A percentile compares a stretch with the other conserved stretches of the same genome.
These are phyloP conservation scores for Eretmocerus hayati DNA, from an alignment of 2,888 invertebrate genomes.

Conservation along the genomic window DNA sequence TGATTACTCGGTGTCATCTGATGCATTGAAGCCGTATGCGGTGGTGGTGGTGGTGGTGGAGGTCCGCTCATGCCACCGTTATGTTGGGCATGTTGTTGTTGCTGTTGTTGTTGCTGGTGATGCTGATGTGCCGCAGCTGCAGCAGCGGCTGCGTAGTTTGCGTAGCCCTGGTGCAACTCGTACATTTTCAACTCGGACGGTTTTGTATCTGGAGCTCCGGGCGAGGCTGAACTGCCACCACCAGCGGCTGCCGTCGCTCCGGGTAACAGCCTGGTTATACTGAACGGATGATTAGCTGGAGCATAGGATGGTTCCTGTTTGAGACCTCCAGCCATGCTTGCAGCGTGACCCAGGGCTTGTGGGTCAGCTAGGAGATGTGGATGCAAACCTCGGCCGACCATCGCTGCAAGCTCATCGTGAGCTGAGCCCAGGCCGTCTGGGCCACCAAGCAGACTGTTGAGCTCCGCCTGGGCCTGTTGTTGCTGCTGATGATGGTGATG, in stretches of 20 bases:
- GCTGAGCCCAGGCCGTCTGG: conserved; percentile 31
- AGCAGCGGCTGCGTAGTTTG: conserved; percentile 4
- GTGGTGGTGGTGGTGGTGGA: conserved; percentile 50
- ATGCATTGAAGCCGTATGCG: conserved; percentile 65
- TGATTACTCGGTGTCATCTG: conserved; percentile 42
- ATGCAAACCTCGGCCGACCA: conserved; percentile 60
- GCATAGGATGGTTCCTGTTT: conserved; percentile 77
- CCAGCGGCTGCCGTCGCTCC: conserved; percentile 65
- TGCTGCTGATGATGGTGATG: conserved; percentile 37
- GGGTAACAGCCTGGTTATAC: conserved; percentile 87
- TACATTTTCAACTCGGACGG: conserved; percentile 84
- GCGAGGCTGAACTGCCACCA: no score
- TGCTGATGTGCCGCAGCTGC: neutral
- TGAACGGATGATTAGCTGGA: conserved; percentile 85
- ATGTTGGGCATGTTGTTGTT: conserved; percentile 9
- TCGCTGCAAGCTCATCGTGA: conserved; percentile 59
- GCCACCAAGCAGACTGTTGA: conserved; percentile 40
- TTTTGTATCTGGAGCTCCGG: conserved; percentile 41
- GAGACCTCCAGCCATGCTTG: conserved; percentile 57
- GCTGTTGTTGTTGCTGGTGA: conserved; percentile 11
- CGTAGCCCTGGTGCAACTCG: conserved; percentile 60
- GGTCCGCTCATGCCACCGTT: conserved; percentile 26
- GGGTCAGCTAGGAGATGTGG: conserved; percentile 45
- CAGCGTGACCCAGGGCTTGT: conserved; percentile 53
- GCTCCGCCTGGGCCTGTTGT: conserved; percentile 40